Evolutionary conservation across 37 sponge, comb jelly and placozoan species (phyloP), one percentile per base, ranked within the genome.

Genomic region (Aplysina aerophoba): DNA sequence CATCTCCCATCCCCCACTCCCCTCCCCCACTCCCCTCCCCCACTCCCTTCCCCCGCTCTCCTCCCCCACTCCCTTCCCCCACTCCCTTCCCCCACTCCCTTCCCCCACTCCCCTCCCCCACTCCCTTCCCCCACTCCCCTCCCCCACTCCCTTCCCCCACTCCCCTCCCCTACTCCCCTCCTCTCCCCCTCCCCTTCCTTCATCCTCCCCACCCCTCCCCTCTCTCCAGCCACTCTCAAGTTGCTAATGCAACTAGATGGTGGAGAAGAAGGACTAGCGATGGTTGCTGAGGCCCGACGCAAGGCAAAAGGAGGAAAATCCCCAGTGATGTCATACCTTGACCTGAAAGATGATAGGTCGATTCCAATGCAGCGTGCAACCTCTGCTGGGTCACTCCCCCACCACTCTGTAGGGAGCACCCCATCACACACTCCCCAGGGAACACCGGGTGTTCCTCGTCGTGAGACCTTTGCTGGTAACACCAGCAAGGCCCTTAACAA

Each of bases 331-430:
- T 75, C 78, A 14, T 50, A 4, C 20, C 53, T 50, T 0, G 78
- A 75, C 25, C 78, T 75, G 14, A 75, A 75, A 44, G 78, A 75
- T 24, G 78, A 75, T n/a, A 75, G n/a, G 38, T 50, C 78, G 0
- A 41, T 25, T 40, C 50, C 54, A 15, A 75, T 75, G 0, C 44
- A 5, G 24, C 78, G 78, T 12, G 22, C 78, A 53, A 27, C 14
- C 39, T 87, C 38, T 30, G 37, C 80, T 4, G 73, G 94, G 91
- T 83, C 87, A 20, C 91, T 99, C 62, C 57, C 81, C 82, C 55
- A 41, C 37, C 97, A 99, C 85, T 97, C 78, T 15, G 22, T 75
- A 16, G 54, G 33, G 17, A 34, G 35, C 28, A 69, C 71, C 28
- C 71, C 71, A 16, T 30, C 2, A 1, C 28, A 35, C 6, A 69